Evolutionary conservation across 2,797 vertebrate species (phyloP), one percentile per base, ranked within the genome.

Genomic region (Anabas testudineus): DNA sequence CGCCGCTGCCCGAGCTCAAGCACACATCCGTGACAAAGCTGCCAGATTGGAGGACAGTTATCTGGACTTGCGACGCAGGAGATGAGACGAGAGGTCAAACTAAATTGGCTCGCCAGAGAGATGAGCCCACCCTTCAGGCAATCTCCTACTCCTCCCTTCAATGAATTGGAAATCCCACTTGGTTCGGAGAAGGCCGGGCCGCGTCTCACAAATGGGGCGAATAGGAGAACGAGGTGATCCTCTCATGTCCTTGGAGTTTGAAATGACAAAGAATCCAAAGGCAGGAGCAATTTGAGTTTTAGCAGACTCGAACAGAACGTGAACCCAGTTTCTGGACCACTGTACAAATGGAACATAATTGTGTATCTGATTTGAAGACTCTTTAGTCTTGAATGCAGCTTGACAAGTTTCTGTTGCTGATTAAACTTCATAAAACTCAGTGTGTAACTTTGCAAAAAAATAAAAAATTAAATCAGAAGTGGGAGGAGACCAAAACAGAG

Each of bases 51-150:
- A 82, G 85, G 87, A 90, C 88, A 71, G 79, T 86, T 89, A 88
- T 89, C 90, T 84, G 86, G 87, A 80, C 83, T 72, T 26, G 46
- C 56, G 18, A 70, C 76, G 43, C 86, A 32, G 57, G 78, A 81
- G 85, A 86, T 61, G 51, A 67, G 64, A 60, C 19, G 28, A 74
- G 88, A 86, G 90, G 85, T 89, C 78, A 64, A 61, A 74, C 80
- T 91, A 87, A 87, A 89, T 85, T 82, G 87, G 80, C 86, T 91
- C 91, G 84, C 82, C 73, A 67, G 90, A 85, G 91, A 88, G 84
- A 57, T 55, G 71, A 70, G 77, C 62, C 76, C 56, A 78, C 58
- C 82, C 92, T 76, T 45, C 75, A 77, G 88, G 87, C 88, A 46
- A 83, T 74, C 71, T 65, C 55, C 71, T 3, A 42, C 83, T 87